These are phyloP conservation scores for Megathymus violae DNA, from an alignment of 1,140 invertebrate species.

Conservation along the genomic window DNA sequence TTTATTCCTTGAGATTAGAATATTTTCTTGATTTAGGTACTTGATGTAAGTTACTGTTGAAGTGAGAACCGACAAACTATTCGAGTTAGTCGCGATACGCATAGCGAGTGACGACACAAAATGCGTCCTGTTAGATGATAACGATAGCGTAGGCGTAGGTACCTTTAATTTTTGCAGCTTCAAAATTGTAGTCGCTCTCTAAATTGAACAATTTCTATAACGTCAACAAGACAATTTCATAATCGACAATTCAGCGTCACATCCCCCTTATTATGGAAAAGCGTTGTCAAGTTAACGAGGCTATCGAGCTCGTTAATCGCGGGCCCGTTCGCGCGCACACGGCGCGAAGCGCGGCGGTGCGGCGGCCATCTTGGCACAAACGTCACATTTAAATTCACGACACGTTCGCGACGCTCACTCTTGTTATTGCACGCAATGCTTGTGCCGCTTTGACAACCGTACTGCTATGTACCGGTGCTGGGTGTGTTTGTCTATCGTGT, in stretches of 20 bases:
- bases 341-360: too few relatives aligned
- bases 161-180: too few relatives aligned
- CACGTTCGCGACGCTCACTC: conserved; percentile 47
- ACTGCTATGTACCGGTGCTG: conserved; percentile 22
- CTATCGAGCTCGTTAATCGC: conserved; percentile 32
- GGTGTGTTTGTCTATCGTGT: conserved; percentile 5
- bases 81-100: too few relatives aligned
- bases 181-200: too few relatives aligned
- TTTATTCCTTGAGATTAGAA: too few relatives aligned
- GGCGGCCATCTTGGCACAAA: conserved; percentile 50
- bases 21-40: too few relatives aligned
- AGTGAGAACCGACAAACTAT: too few relatives aligned
- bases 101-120: too few relatives aligned
- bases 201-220: background rate
- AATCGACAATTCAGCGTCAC: conserved; percentile 8
- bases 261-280: conserved; percentile 25
- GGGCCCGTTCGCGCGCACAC: conserved; percentile 21
- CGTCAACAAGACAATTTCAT: background rate
- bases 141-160: too few relatives aligned
- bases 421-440: conserved; percentile 36
- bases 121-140: too few relatives aligned
- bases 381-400: conserved; percentile 55
- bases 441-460: conserved; percentile 23
- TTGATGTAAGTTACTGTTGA: too few relatives aligned
- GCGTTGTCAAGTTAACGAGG: conserved; percentile 29